phyloP scores from a whole-genome alignment of 2,113 vertebrate genomes.

The Bubo bubo region DNA sequence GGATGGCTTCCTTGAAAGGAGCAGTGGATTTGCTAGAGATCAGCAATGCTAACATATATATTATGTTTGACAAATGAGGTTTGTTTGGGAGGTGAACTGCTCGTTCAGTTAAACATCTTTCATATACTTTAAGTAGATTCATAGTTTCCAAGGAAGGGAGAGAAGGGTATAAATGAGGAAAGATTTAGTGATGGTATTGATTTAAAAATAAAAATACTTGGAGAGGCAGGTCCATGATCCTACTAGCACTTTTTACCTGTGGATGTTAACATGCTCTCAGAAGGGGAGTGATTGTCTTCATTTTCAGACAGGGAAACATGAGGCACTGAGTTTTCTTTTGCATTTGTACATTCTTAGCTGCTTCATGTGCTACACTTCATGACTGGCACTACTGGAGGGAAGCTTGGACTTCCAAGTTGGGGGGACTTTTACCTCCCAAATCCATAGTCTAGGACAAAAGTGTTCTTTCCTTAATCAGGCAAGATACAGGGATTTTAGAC shows the following conservation, averaged over 20 bases:
- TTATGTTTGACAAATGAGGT: fast-evolving
- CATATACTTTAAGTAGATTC: neutral
- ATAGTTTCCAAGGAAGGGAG: neutral
- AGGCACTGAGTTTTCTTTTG: neutral
- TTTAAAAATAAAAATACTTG: neutral
- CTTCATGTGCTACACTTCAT: neutral
- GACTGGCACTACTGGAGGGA: neutral
- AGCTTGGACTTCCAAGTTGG: neutral
- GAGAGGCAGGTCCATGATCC: neutral
- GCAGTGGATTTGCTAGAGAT: neutral
- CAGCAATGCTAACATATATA: fast-evolving
- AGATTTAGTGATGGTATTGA: neutral
- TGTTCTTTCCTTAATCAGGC: neutral
- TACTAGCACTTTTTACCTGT: neutral
- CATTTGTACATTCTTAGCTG: neutral
- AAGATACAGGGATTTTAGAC: neutral
- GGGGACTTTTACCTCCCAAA: neutral
- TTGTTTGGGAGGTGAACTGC: neutral
- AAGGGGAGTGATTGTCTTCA: neutral
- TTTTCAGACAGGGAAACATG: neutral
- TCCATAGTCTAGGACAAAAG: neutral
- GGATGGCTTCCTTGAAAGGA: neutral
- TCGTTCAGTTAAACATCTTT: neutral
- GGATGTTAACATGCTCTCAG: neutral
- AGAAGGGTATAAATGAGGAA: neutral